Evolutionary conservation across 2,797 vertebrate species (phyloP), one percentile per base, ranked within the genome.

Genomic region (Columba guinea): DNA sequence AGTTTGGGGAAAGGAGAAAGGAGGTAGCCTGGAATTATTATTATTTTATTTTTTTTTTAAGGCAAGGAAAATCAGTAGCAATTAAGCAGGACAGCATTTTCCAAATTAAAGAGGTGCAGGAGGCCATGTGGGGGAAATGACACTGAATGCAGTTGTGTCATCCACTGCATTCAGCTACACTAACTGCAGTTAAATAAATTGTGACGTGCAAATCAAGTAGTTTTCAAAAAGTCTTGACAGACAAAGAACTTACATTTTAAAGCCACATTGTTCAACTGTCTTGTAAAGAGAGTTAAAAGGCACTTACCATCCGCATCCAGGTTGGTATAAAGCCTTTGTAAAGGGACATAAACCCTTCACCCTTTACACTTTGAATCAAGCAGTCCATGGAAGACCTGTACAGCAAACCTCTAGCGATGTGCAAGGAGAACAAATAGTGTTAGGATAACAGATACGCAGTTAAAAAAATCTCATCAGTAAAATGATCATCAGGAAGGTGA

Each of bases 261-360:
- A 68, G 68, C 32, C 23, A 35, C 21, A 3, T 78, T 46, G 39
- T 65, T 48, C 74, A 63, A 10, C 39, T 85, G 60, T 17, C 37
- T 56, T 52, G 32, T 51, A n/a, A 70, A 74, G 39, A n/a, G 27
- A 63, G 52, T 84, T 60, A 60, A 92, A 76, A 69, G 53, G 24
- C 46, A 34, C 44, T 58, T 98, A 98, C 98, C 98, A 99, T 98
- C 98, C 98, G 94, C 97, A 98, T 98, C 98, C 98, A 99, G 16
- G 98, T 98, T 20, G 98, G 98, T 79, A 98, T 69, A 91, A 99
- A 99, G 67, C 98, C 98, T 98, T 99, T 99, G 93, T 99, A 99
- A 0, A 99, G 97, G 83, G 98, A 98, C 95, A 97, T 84, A 80
- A 99, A 98, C n/a, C 98, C 98, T 96, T 99, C 98, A 12, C 97